A percentile compares a stretch with the other conserved stretches of the same genome.
These are phyloP conservation scores for Catotricha subobsoleta DNA, from an alignment of 2,888 invertebrate species.

Conservation along the genomic window DNA sequence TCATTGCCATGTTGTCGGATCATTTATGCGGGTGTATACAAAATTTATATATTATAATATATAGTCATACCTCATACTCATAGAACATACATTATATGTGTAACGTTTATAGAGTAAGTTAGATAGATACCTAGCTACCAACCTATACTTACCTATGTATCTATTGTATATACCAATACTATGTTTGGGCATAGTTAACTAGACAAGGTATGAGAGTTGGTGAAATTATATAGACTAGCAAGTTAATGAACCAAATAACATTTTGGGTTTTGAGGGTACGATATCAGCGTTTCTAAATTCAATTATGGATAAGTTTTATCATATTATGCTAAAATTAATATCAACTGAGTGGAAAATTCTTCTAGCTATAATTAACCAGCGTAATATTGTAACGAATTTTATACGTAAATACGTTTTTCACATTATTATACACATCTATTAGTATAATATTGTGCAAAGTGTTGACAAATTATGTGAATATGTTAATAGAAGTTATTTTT, in stretches of 20 bases:
- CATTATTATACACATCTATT: not conserved
- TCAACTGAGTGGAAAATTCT: not conserved
- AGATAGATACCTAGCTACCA: no score
- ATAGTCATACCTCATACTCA: no score
- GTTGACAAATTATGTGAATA: conserved; percentile 2
- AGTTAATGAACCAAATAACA: conserved; percentile 3
- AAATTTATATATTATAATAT: no score
- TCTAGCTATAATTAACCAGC: no score
- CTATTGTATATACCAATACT: no score
- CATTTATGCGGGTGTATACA: not conserved
- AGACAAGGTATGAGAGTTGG: not conserved
- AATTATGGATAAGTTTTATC: not conserved
- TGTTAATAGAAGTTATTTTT: conserved; percentile 1
- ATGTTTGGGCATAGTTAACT: no score
- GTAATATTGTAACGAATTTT: no score
- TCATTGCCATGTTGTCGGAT: conserved; percentile 1
- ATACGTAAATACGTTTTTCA: no score
- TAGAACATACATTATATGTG: no score
- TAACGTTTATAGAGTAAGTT: no score
- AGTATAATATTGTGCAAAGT: not conserved
- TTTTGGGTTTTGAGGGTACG: conserved; percentile 1
- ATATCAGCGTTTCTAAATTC: not conserved
- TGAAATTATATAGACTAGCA: conserved; percentile 3
- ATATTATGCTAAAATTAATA: not conserved
- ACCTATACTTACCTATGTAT: no score